Conservation (phyloP, 2,888 invertebrate species). For the Lamellibrachia columna region DNA sequence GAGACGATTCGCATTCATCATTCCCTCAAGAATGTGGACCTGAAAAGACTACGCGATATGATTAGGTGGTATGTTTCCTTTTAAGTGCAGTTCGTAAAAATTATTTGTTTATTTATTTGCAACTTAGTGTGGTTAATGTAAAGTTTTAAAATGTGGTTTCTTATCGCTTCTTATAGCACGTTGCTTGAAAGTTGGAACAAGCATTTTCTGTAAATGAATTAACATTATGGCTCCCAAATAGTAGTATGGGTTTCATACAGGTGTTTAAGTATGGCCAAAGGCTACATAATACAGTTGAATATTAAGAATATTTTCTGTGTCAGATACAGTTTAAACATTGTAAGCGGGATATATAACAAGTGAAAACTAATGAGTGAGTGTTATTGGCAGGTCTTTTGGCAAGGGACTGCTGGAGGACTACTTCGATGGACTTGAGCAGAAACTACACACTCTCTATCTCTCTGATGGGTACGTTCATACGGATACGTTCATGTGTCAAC, state of each 20-base stretch:
- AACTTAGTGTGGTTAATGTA: no score
- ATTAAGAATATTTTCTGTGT: no score
- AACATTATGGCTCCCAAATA: no score
- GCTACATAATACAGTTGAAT: no score
- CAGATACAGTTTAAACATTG: no score
- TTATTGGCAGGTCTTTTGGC: constrained; percentile 37
- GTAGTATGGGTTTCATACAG: no score
- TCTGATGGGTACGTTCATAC: constrained; percentile 45
- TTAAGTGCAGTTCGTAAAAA: neutral
- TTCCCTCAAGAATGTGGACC: constrained; percentile 44
- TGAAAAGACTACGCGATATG: constrained; percentile 38
- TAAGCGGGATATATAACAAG: neutral
- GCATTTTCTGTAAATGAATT: no score
- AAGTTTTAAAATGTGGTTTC: no score
- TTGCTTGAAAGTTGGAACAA: no score
- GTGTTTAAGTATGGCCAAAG: no score
- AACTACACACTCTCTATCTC: constrained; percentile 44
- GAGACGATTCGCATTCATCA: constrained; percentile 43
- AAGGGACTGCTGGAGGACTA: constrained; percentile 39
- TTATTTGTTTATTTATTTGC: neutral
- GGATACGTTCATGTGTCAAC: neutral
- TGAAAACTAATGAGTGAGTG: neutral
- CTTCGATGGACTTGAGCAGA: constrained; percentile 38
- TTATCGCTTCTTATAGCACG: no score
- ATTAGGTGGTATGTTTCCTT: constrained; percentile 26